Base-by-base conservation (phyloP, 2,797 vertebrate species). In the Spheniscus humboldti region DNA sequence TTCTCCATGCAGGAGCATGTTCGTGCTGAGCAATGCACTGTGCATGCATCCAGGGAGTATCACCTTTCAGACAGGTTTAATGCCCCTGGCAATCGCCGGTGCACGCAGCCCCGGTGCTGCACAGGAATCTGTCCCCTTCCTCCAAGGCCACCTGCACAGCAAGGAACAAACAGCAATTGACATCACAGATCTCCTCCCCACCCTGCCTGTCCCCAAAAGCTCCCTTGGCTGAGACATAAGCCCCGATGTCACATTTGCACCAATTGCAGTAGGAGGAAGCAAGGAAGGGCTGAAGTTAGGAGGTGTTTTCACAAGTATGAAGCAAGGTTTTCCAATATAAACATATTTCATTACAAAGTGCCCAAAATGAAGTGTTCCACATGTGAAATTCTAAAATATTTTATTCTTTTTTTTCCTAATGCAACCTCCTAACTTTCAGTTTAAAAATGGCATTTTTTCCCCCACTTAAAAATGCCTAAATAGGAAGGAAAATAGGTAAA, bases 11-110 rank as follows among this genome's bases (percentile, higher is more conserved):
- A 48, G 59, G 43, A 50, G 5, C 2, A 2, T 7, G 57, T 13
- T 57, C 14, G 7, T 39, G 41, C 39, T 2, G 24, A n/a, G 45
- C 18, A 18, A 50, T 1, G 16, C 2, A 0, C 31, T 13, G 9
- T 10, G 10, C 18, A 5, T 3, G 5, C 56, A 18, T 9, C 16
- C 64, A 39, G 66, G 23, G 15, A 30, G 2, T 5, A n/a, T 39
- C n/a, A 18, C 19, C 30, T n/a, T n/a, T 9, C n/a, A 13, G 30
- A 13, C 28, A 24, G 28, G 41, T n/a, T n/a, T 47, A 16, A 47
- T 1, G 10, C n/a, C 63, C 19, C 55, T 4, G 2, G 33, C 39
- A 33, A 16, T 28, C 18, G 14, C n/a, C 2, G 2, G 23, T 13
- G 53, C 17, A 18, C 1, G 4, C 1, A 3, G 33, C 33, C 18